Conservation (phyloP, 2,113 vertebrate species). For the Macquaria australasica region DNA sequence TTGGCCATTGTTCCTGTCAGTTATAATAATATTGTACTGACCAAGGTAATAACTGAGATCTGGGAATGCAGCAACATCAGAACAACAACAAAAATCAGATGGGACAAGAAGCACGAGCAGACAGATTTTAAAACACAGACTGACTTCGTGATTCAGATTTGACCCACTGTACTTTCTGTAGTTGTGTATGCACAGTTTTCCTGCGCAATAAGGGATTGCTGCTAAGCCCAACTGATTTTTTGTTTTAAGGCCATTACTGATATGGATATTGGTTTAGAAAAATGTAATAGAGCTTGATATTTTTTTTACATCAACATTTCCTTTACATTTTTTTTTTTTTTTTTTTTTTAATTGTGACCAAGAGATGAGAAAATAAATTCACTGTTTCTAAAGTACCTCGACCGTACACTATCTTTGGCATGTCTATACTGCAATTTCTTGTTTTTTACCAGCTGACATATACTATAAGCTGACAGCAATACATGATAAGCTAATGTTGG, state of each 20-base stretch:
- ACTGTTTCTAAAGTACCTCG: background rate
- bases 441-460: background rate
- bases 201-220: background rate
- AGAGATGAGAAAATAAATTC: background rate
- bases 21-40: background rate
- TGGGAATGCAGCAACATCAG: background rate
- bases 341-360: background rate
- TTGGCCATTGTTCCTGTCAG: background rate
- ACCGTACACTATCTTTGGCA: background rate
- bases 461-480: too few species aligned
- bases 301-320: too few species aligned
- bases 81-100: background rate
- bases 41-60: background rate
- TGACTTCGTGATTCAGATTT: background rate
- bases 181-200: too few species aligned
- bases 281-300: too few species aligned
- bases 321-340: too few species aligned
- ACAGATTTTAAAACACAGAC: background rate
- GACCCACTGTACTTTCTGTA: background rate
- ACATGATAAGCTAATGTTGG: background rate
- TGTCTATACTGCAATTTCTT: background rate
- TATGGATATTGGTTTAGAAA: too few species aligned
- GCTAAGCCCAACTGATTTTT: too few species aligned
- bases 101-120: background rate
- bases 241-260: too few species aligned